Base-by-base conservation (phyloP, 2,888 invertebrate species). In the Heliconius aoede region DNA sequence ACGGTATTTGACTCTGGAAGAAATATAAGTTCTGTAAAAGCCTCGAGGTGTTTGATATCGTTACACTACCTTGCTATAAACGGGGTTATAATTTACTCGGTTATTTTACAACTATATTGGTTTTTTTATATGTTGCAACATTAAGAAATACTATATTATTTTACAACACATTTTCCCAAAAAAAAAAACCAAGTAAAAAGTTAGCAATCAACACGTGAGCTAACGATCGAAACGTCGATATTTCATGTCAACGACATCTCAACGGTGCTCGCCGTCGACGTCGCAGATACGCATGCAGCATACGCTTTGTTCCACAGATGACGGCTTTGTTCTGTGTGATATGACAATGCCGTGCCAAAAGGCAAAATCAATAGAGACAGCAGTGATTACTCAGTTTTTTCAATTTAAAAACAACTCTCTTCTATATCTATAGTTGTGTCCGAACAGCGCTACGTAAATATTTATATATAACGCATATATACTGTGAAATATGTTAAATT, bases 261-360 rank as follows among this genome's bases (percentile, higher is more conserved):
- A 61, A 61, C 62, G n/a, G 40, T 36, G 58, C 32, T 55, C 51
- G 55, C 58, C 24, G 36, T 67, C 51, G 55, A 36, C 24, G 36
- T 67, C 24, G 32, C 36, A 55, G 55, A 72, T 72, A 67, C 21
- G 60, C 28, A 24, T 8, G 65, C 68, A 46, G 28, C 60, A 74
- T 36, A 32, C 55, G 67, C 67, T 60, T 74, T 74, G 74, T 74
- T 32, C 74, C 69, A 61, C 51, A 61, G 24, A 61, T 67, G 74
- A 69, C 68, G 46, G 74, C 74, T 61, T 69, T 69, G 61, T 61
- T 58, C 74, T 32, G 13, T 24, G 30, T 74, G 61, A 69, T 24
- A 51, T 24, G 68, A 65, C 36, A 32, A 32, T 58, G 26, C 30
- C n/a, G 26, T 69, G 51, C 69, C 62, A 51, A 74, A 68, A 74